Conservation (phyloP, 2,113 vertebrate genomes). For the Amphiprion percula region DNA sequence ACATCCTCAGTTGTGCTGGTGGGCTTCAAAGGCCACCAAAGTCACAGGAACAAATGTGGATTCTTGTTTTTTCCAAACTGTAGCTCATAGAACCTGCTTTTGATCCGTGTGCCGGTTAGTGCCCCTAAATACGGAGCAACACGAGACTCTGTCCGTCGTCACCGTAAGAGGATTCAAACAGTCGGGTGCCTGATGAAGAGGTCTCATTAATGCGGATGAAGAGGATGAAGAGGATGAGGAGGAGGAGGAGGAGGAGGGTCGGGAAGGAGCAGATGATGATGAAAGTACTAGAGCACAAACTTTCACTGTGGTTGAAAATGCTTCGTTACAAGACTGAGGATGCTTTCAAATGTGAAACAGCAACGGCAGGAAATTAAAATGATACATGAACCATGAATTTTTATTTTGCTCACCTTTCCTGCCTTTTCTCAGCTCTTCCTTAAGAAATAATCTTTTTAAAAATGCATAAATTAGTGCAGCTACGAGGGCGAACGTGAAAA, state of each 20-base stretch:
- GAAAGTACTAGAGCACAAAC: too few relatives aligned
- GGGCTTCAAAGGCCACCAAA: constrained; percentile 12
- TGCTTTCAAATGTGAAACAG: too few relatives aligned
- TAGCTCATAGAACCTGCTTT: constrained; percentile 28
- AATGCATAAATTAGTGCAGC: too few relatives aligned
- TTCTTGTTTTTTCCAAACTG: constrained; percentile 9
- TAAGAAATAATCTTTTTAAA: too few relatives aligned
- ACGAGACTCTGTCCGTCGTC: constrained; percentile 40
- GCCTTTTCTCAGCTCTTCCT: too few relatives aligned
- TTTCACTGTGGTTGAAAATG: too few relatives aligned
- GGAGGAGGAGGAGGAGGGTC: neutral
- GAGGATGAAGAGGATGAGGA: neutral
- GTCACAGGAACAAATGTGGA: constrained; percentile 35
- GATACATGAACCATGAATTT: too few relatives aligned
- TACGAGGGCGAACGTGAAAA: too few relatives aligned
- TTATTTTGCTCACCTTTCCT: too few relatives aligned
- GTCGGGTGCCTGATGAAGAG: constrained; percentile 49
- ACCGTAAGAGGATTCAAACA: constrained; percentile 52
- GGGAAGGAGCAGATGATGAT: too few relatives aligned
- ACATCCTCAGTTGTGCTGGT: neutral
- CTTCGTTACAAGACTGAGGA: too few relatives aligned
- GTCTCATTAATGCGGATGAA: constrained; percentile 36
- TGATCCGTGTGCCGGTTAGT: constrained; percentile 38
- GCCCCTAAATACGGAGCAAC: constrained; percentile 31
- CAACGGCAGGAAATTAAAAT: too few relatives aligned